These are phyloP conservation scores for Zoanthus sociatus DNA, from an alignment of 92 coral and sea anemone genomes.

Conservation along the genomic window DNA sequence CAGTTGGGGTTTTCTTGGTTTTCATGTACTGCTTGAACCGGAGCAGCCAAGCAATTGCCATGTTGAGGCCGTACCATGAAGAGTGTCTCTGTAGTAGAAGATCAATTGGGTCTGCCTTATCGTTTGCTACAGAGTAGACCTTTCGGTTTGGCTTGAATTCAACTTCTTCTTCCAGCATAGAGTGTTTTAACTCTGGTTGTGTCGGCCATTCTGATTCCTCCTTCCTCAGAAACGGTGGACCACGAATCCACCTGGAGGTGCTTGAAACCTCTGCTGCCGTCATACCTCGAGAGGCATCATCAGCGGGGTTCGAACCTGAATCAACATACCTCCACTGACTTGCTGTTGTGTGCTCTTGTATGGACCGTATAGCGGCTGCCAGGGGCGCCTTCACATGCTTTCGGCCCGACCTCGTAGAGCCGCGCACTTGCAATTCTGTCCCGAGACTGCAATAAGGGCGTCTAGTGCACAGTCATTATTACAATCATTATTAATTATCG, in stretches of 20 bases:
- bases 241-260: constrained; percentile 51
- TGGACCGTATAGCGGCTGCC: too few species aligned
- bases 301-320: constrained; percentile 56
- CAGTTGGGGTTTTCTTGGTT: constrained; percentile 32
- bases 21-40: constrained; percentile 61
- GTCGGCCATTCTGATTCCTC: constrained; percentile 50
- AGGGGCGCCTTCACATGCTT: too few species aligned
- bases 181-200: constrained; percentile 56
- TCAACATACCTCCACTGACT: constrained; percentile 63
- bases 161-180: constrained; percentile 53
- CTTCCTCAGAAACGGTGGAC: constrained; percentile 55
- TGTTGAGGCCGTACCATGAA: constrained; percentile 54
- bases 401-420: too few species aligned
- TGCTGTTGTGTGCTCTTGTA: constrained; percentile 59
- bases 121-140: neutral
- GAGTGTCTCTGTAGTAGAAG: constrained; percentile 52
- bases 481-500: too few species aligned
- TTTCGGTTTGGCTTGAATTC: neutral
- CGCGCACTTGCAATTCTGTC: too few species aligned
- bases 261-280: constrained; percentile 44
- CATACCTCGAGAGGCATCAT: constrained; percentile 57
- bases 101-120: constrained; percentile 57
- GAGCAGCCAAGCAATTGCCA: constrained; percentile 62
- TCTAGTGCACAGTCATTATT: too few species aligned
- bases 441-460: too few species aligned